Percentiles rank a stretch among this genome's conserved stretches.
Evolutionary conservation across 1,140 invertebrate genomes (phyloP).

Genomic region (Drosophila littoralis): DNA sequence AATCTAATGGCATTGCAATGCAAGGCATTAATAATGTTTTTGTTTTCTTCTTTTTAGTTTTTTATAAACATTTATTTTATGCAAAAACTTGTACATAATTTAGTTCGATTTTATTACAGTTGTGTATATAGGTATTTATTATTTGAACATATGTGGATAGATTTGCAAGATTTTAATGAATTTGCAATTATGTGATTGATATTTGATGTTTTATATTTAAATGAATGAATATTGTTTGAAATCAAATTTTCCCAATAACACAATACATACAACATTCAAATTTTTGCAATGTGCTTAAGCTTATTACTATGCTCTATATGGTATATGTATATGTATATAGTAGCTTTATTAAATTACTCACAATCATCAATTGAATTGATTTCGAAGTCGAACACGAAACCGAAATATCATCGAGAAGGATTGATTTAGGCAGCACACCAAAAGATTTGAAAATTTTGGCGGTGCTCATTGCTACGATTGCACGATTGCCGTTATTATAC

Average conservation of each 20-base stretch:
- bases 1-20: too few species aligned
- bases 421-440: conserved; percentile 54
- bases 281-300: conserved; percentile 41
- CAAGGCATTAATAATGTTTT: neutral
- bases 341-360: conserved; percentile 28
- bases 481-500: conserved; percentile 72
- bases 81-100: conserved; percentile 71
- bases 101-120: conserved; percentile 56
- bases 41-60: conserved; percentile 20
- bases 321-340: conserved; percentile 18
- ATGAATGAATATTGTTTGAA: conserved; percentile 52
- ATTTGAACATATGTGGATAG: conserved; percentile 51
- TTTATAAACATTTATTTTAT: conserved; percentile 81
- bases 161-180: conserved; percentile 26
- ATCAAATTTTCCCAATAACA: conserved; percentile 42
- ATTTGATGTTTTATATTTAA: neutral
- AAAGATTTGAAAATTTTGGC: conserved; percentile 44
- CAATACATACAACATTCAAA: conserved; percentile 56
- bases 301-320: conserved; percentile 39
- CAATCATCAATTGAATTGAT: conserved; percentile 55
- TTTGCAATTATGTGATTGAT: conserved; percentile 17
- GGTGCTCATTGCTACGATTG: conserved; percentile 66
- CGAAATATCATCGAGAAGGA: conserved; percentile 38
- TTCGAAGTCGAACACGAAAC: conserved; percentile 37
- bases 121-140: conserved; percentile 37